Evolutionary conservation across 1,140 invertebrate species (phyloP).

Genomic region (Araneus ventricosus): DNA sequence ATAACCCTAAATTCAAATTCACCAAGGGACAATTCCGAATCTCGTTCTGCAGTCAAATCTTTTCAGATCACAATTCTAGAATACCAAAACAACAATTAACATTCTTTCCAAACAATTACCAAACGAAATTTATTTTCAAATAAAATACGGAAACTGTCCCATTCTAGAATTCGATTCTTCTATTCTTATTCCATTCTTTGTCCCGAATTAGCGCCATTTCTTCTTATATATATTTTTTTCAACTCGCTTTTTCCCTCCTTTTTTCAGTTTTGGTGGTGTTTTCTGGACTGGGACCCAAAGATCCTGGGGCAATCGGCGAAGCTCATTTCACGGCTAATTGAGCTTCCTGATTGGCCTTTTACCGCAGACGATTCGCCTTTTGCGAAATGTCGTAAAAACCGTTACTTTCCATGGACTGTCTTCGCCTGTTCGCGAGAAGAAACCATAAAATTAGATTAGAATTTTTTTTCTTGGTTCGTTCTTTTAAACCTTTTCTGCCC

Average conservation of each 20-base stretch:
- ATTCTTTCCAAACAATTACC: conserved; percentile 26
- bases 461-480: neutral
- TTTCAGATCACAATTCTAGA: neutral
- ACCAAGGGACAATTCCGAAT: neutral
- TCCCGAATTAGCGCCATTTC: conserved; percentile 1
- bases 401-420: conserved; percentile 58
- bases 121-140: conserved; percentile 27
- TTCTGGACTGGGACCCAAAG: neutral
- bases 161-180: conserved; percentile 13
- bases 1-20: neutral
- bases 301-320: conserved; percentile 30
- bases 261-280: neutral
- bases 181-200: neutral
- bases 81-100: conserved; percentile 24
- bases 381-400: conserved; percentile 64
- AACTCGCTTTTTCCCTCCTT: neutral
- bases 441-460: conserved; percentile 70
- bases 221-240: neutral
- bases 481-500: neutral
- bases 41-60: neutral
- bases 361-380: conserved; percentile 52
- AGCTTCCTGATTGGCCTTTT: conserved; percentile 66
- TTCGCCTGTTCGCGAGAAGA: conserved; percentile 24
- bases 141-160: neutral
- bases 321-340: conserved; percentile 71